phyloP scores from a whole-genome alignment of 2,797 vertebrate species.

The Enteromius mattozi region DNA sequence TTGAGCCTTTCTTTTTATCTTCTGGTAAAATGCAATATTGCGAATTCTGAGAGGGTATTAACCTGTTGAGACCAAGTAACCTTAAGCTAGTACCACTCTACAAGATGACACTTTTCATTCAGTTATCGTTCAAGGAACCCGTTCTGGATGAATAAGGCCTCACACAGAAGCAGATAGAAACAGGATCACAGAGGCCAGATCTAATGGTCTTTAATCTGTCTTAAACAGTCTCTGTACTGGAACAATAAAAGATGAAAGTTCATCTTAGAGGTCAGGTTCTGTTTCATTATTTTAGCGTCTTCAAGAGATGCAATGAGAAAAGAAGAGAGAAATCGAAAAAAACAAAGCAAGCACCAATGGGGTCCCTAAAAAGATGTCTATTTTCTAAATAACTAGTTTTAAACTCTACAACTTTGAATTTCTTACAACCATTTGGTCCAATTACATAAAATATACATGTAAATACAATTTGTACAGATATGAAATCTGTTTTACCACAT shows the following conservation, averaged over 20 bases:
- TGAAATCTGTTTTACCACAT: slow-evolving; percentile 50
- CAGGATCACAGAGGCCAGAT: background rate
- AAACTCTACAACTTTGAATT: slow-evolving; percentile 54
- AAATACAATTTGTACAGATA: slow-evolving; percentile 59
- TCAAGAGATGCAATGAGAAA: background rate
- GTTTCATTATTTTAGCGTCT: background rate
- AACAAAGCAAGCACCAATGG: slow-evolving; percentile 10
- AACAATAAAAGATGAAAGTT: background rate
- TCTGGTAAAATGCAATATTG: background rate
- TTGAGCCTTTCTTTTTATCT: background rate
- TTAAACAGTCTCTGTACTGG: slow-evolving; percentile 3
- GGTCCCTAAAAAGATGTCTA: slow-evolving; percentile 51
- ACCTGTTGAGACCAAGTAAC: background rate
- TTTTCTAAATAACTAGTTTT: slow-evolving; percentile 48
- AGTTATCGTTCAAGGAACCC: background rate
- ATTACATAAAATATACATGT: slow-evolving; percentile 64
- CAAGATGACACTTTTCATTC: background rate
- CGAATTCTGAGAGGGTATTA: background rate
- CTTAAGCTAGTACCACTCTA: background rate
- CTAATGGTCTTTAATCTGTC: background rate
- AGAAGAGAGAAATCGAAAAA: background rate
- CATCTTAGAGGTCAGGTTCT: background rate
- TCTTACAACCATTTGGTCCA: slow-evolving; percentile 72
- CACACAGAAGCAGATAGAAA: background rate
- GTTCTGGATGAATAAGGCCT: background rate